Base-by-base conservation (phyloP, 1,140 invertebrate species). In the Macrobrachium nipponense region DNA sequence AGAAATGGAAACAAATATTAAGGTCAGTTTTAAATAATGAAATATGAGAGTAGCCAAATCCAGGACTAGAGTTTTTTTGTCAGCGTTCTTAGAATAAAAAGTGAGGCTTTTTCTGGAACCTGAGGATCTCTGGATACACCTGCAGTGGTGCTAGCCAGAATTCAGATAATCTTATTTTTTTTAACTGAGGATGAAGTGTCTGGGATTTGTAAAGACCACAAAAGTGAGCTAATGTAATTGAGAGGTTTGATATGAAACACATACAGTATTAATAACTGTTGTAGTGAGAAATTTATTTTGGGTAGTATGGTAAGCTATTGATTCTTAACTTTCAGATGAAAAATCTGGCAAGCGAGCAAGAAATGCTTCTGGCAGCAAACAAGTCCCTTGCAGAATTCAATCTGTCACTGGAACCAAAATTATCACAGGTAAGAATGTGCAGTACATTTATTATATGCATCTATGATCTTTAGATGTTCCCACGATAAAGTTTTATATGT, bases 341-440 rank as follows among this genome's bases (percentile, higher is more conserved):
- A 87, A 89, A 89, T 60, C 79, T 92, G 59, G 89, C 90, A 68
- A 87, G 84, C 68, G 92, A 92, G 75, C 90, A 90, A 84, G 91
- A 92, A 86, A 91, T 90, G 88, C 87, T 92, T 36, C 81, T 92
- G 72, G 91, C 91, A n/a, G 90, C 90, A 20, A 92, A 92, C 88
- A 92, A 91, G 89, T 91, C 91, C 82, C 87, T 92, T 60, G 92
- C 92, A 4, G 92, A 93, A 87, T 92, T 90, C 87, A 93, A 92
- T 84, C 86, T 93, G 10, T 90, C 91, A 7, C 73, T 90, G 58
- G 90, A 92, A 78, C 91, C 91, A 10, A 88, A 89, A 66, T 89
- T 92, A 51, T 82, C 90, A n/a, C 90, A 91, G 86, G 89, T 90
- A 60, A 77, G 51, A 51, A 51, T 51, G 51, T 10, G 89, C 43